A percentile compares a stretch with the other conserved stretches of the same genome.
phyloP scores from a whole-genome alignment of 2,888 invertebrate genomes.

The Hofmannophila pseudospretella region DNA sequence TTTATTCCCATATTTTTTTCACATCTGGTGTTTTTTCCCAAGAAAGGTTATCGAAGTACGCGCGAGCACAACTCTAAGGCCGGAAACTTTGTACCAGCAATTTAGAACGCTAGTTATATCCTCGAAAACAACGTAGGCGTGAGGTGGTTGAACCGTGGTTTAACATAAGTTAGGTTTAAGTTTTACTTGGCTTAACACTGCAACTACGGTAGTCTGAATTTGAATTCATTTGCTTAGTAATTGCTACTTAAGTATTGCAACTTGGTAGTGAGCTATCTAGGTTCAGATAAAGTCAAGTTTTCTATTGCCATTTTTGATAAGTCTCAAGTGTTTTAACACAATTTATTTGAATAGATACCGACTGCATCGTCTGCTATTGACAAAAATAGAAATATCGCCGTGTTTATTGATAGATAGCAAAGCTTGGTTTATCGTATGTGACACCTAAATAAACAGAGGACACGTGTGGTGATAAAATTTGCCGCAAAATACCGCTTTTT shows the following conservation, averaged over 20 bases:
- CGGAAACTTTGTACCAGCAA: conserved; percentile 32
- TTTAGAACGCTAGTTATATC: conserved; percentile 33
- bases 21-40: not conserved
- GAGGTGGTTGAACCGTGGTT: conserved; percentile 41
- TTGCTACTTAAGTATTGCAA: conserved; percentile 11
- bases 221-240: conserved; percentile 17
- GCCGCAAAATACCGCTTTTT: conserved; percentile 3
- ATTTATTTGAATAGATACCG: too few relatives aligned
- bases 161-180: conserved; percentile 3
- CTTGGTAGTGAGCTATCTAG: not conserved
- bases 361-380: too few relatives aligned
- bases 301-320: not conserved
- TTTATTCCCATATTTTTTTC: not conserved
- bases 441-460: conserved; percentile 8
- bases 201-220: conserved; percentile 9
- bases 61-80: conserved; percentile 19
- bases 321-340: too few relatives aligned
- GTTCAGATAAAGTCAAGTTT: not conserved
- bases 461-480: conserved; percentile 4
- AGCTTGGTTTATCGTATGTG: not conserved
- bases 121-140: conserved; percentile 40
- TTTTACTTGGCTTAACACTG: conserved; percentile 13
- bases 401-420: not conserved
- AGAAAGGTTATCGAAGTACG: conserved; percentile 30
- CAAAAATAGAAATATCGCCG: not conserved